phyloP scores from a whole-genome alignment of 2,113 vertebrate species.

The Epinephelus lanceolatus region DNA sequence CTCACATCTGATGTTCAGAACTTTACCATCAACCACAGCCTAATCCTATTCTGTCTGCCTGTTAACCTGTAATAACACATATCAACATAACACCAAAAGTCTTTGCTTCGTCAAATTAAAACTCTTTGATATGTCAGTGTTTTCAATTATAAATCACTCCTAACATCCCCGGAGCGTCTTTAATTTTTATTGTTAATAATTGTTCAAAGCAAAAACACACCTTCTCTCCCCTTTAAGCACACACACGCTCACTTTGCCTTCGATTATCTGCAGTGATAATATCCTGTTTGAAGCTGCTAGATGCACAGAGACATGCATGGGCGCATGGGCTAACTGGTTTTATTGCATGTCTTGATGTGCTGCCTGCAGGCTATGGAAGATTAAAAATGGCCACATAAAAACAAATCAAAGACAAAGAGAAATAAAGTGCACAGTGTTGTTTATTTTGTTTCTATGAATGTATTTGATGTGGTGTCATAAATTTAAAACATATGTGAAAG shows the following conservation, averaged over 20 bases:
- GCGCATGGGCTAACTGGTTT: background rate
- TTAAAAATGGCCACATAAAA: background rate
- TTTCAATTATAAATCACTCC: slow-evolving; percentile 56
- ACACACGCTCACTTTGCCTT: slow-evolving; percentile 1
- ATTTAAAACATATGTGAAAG: background rate
- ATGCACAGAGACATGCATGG: background rate
- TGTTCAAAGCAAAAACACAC: slow-evolving; percentile 44
- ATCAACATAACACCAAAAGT: slow-evolving; percentile 50
- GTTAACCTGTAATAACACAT: slow-evolving; percentile 42
- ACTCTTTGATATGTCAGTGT: slow-evolving; percentile 70
- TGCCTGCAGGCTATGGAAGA: background rate
- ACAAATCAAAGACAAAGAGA: background rate
- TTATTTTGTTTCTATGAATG: background rate
- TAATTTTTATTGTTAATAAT: slow-evolving; percentile 47
- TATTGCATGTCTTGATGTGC: background rate
- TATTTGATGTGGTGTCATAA: background rate
- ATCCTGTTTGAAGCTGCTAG: slow-evolving; percentile 14
- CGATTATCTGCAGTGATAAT: slow-evolving; percentile 32
- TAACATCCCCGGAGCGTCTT: slow-evolving; percentile 35
- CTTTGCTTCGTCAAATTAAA: slow-evolving; percentile 24
- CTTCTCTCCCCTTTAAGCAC: background rate
- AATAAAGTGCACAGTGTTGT: background rate
- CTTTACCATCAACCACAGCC: background rate
- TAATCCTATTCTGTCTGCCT: slow-evolving; percentile 39
- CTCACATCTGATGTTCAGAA: slow-evolving; percentile 15